Base-by-base conservation (phyloP, 2,113 vertebrate genomes). In the Cavia porcellus region DNA sequence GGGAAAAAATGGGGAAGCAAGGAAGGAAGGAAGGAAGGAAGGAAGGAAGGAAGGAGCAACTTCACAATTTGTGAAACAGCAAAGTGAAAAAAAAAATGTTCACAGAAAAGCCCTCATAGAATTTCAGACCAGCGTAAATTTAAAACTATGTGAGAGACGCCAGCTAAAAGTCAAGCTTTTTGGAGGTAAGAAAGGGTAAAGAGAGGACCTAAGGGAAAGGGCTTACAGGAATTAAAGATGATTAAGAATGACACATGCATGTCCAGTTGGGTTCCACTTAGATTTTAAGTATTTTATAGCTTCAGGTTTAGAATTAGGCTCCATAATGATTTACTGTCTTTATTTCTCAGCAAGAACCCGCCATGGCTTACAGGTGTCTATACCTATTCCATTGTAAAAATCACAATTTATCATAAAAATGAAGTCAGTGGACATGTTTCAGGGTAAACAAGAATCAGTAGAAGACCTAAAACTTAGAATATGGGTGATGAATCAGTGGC, bases 301-400 rank as follows among this genome's bases (percentile, higher is more conserved):
- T 0, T 72, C 17, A n/a, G 35, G 45, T 55, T 90, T 13, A 82
- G 15, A 77, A 77, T 82, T 66, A 81, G 64, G 62, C 20, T 62
- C 15, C 42, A 55, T 32, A 81, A 19, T 90, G 19, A 52, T 68
- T 84, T 86, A 7, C 52, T 83, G 24, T 68, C 72, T 2, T 47
- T 86, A 32, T 70, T 88, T 20, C n/a, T 8, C 66, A 35, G 59
- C 15, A 79, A 20, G 57, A 57, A 20, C 32, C 70, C 79, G 13
- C 32, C 59, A 64, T 88, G 70, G 86, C 59, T 17, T 52, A 91
- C 12, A 25, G 30, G 61, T 20, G 9, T 24, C 22, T 45, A 1
- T 92, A 86, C n/a, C 30, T 86, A 25, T 85, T 95, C 93, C 77
- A 50, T 25, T 83, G 25, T 45, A 81, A 59, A 81, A 88, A 5